Evolutionary conservation across 2,797 vertebrate species (phyloP).

Genomic region (Lemur catta): DNA sequence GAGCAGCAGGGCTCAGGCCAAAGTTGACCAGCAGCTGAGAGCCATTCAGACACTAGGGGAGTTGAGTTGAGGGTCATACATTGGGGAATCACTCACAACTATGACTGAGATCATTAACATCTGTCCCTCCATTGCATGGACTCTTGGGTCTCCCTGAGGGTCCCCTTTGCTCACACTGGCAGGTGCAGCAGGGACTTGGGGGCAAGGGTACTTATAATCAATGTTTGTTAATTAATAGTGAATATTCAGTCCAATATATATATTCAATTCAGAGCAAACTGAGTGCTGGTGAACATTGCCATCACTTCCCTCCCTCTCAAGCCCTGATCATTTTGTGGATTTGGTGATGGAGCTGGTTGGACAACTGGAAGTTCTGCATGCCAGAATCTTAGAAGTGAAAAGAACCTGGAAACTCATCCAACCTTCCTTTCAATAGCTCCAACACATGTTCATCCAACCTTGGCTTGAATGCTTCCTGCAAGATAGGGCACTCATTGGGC

Average conservation of each 20-base stretch:
- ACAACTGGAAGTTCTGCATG: background rate
- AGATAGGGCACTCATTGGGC: background rate
- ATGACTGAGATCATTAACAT: background rate
- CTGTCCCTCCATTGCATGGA: background rate
- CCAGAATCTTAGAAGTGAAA: background rate
- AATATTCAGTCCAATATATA: background rate
- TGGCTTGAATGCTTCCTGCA: background rate
- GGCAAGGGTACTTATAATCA: background rate
- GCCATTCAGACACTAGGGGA: constrained; percentile 88
- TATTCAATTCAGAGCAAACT: background rate
- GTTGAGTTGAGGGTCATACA: background rate
- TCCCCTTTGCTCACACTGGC: background rate
- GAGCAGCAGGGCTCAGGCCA: constrained; percentile 83
- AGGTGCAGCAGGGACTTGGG: background rate
- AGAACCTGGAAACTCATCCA: background rate
- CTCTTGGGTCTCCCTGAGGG: background rate
- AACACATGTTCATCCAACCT: background rate
- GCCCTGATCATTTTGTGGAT: background rate
- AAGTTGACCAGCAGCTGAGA: constrained; percentile 89
- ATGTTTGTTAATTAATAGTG: background rate
- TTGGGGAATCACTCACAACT: background rate
- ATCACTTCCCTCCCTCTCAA: background rate
- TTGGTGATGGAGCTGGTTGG: background rate
- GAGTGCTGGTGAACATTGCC: background rate
- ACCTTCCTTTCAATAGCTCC: background rate